Evolutionary conservation across 2,888 invertebrate genomes (phyloP), one percentile per base, ranked within the genome.

Genomic region (Clostera curtula): DNA sequence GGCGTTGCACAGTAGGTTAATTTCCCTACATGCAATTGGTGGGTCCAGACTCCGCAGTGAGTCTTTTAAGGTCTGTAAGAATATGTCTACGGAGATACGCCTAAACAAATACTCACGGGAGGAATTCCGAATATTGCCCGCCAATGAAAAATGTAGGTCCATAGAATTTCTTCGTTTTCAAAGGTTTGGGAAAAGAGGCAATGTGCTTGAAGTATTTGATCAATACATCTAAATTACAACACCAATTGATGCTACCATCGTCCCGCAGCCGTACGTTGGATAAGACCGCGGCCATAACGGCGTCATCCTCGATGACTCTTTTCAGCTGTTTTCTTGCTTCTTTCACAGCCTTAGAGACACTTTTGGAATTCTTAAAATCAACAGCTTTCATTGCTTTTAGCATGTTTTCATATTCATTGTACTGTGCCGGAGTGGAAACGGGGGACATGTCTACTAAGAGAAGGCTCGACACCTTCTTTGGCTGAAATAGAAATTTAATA

Each of bases 61-160:
- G n/a, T n/a, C n/a, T n/a, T n/a, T n/a, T n/a, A n/a, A n/a, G 15
- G 6, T 15, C 6, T 15, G 15, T 15, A 15, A 6, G 6, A 15
- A 15, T 6, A 4, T 5, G 4, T 5, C 6, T 6, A 5, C 4
- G 6, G 6, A 15, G 6, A 15, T 15, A 15, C 6, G 4, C 6
- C 10, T 4, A 11, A 12, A 3, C 9, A 7, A 12, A 7, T 21
- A 70, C 83, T 84, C 77, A 91, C 91, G 86, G 86, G 42, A 97
- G 85, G 62, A 89, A 95, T 49, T 90, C 88, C 0, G 96, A 97
- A 1, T 87, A 70, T n/a, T 83, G 88, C 13, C 97, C 97, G 21
- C 90, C 93, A 17, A 98, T 80, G 60, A 97, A 97, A 9, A 95
- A 62, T 0, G 93, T 89, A 1, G 92, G 91, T 0, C 92, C 92